phyloP scores from a whole-genome alignment of 2,113 vertebrate genomes.

The Monopterus albus region DNA sequence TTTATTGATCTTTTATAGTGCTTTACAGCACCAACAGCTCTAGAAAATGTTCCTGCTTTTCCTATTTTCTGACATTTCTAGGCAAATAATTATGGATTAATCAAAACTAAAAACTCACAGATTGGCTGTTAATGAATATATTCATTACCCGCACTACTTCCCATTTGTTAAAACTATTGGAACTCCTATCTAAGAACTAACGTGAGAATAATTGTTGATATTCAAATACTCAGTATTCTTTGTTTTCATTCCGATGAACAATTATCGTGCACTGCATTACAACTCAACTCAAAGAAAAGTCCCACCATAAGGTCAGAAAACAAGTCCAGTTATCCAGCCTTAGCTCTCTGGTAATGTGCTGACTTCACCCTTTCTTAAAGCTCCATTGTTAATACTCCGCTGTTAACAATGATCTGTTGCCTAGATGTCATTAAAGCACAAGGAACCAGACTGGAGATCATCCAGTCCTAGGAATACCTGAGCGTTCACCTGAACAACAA shows the following conservation, averaged over 20 bases:
- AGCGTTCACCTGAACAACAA: no score
- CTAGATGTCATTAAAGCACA: conserved; percentile 16
- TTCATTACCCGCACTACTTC: conserved; percentile 15
- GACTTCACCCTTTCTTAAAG: conserved; percentile 14
- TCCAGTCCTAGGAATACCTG: no score
- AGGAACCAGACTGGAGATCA: conserved; percentile 15
- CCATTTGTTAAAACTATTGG: conserved; percentile 11
- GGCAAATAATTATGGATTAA: conserved; percentile 7
- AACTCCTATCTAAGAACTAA: not conserved
- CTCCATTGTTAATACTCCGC: no score
- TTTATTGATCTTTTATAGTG: no score
- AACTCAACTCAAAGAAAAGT: not conserved
- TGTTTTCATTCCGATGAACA: not conserved
- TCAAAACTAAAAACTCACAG: not conserved
- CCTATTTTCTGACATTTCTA: not conserved
- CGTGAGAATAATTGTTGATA: not conserved
- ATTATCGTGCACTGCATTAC: not conserved
- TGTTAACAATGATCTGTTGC: conserved; percentile 10
- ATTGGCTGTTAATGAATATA: conserved; percentile 15
- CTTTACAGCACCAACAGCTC: not conserved
- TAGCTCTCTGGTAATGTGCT: not conserved
- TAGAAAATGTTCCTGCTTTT: not conserved
- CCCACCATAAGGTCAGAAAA: not conserved
- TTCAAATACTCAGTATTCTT: conserved; percentile 1
- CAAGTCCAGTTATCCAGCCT: not conserved